Evolutionary conservation across 2,888 invertebrate genomes (phyloP), one percentile per base, ranked within the genome.

Genomic region (Mimumesa dahlbomi): DNA sequence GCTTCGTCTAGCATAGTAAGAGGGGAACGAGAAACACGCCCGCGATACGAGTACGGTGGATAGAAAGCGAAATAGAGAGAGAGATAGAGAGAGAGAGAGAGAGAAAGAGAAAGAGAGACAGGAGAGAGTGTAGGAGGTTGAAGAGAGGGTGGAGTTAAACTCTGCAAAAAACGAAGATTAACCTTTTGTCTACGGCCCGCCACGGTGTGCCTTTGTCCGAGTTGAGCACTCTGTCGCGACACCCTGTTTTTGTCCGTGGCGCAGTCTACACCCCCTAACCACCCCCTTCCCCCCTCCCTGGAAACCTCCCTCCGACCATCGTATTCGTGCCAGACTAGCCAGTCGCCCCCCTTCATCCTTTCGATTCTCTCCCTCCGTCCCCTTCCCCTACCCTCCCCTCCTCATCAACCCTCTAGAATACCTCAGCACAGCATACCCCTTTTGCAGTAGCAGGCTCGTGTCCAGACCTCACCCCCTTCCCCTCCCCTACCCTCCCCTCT

Each of bases 151-250:
- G 50, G 80, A 81, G 83, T 82, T 85, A 83, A 87, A 87, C 80
- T 82, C 77, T 59, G 57, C 64, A 75, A 81, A 82, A 83, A 83
- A 83, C 69, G 79, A 87, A 87, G 87, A 88, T 88, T 88, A 88
- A 87, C 86, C 88, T 87, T 88, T 88, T 88, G 87, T 88, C 86
- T 81, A 81, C 70, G 77, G 79, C 54, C 77, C 80, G 75, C 80
- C 81, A 82, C 79, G 82, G 84, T 79, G 79, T 77, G 81, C 86
- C 84, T 88, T 88, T 88, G 84, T 87, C 81, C 81, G 73, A 82
- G 83, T 84, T 82, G 85, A 86, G 85, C 85, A 84, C 85, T 86
- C 84, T 84, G 85, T 85, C 84, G 85, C 85, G 84, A 87, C 88
- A 85, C 88, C 83, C 85, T 84, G 85, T 85, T 88, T 88, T 87